Evolutionary conservation across 2,888 invertebrate species (phyloP), one percentile per base, ranked within the genome.

Genomic region (Apotomis betuletana): DNA sequence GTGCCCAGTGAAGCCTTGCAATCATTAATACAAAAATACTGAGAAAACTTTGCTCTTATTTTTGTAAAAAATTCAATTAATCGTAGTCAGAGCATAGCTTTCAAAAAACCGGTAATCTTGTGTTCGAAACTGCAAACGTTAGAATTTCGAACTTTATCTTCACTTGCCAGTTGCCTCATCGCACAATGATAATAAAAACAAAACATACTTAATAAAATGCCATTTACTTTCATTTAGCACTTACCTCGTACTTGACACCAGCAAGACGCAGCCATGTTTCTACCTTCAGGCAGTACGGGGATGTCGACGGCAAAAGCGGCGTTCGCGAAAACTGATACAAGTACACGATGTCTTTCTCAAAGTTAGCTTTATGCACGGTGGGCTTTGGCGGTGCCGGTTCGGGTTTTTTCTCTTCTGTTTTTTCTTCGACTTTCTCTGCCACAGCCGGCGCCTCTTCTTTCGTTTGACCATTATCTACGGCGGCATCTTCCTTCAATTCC

Each of bases 221-320:
- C 38, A 58, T 41, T 41, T 12, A 8, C 9, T 49, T 67, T 57
- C 10, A 52, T 57, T 61, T 64, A 58, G 58, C 68, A 86, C 96
- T 95, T 94, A 98, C 98, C 97, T 98, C 98, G 93, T 98, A 98
- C 94, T 97, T 97, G 89, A 98, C 95, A 87, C 96, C 97, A 85
- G 96, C 96, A 83, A 98, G 95, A 87, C 98, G 95, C 79, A 99
- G 95, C 98, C 98, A 98, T 84, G 98, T 98, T 94, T 99, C 98
- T 82, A 98, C 97, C 95, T 98, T 98, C 88, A 98, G 95, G 94
- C 98, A 98, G 91, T 97, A 98, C 73, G 98, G 97, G 79, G 98
- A 98, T 82, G 97, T 94, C 75, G 98, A 98, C 74, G 98, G 98
- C 86, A 98, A 94, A 87, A 97, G 94, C 79, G 98, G 97, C 79